These are phyloP conservation scores for Nephrotoma appendiculata DNA, from an alignment of 2,888 invertebrate species.

Conservation along the genomic window DNA sequence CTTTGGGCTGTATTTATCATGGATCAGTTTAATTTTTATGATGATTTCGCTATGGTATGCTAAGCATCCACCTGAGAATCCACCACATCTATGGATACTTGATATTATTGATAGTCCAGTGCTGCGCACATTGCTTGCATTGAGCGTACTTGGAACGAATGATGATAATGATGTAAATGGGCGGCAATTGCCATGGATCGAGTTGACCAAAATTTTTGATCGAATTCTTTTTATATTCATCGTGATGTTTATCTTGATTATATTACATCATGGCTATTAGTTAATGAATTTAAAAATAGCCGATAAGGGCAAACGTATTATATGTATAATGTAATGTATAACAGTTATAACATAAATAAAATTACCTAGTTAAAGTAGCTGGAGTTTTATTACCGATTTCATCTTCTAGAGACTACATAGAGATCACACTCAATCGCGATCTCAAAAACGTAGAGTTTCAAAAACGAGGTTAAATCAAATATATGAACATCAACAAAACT, in stretches of 20 bases:
- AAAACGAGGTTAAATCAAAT: too few relatives aligned
- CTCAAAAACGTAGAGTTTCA: too few relatives aligned
- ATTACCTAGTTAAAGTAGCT: too few relatives aligned
- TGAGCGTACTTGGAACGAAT: not conserved
- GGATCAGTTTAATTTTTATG: conserved; percentile 24
- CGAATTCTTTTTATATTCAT: not conserved
- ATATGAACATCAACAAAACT: too few relatives aligned
- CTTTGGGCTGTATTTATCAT: conserved; percentile 10
- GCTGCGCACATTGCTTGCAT: conserved; percentile 15
- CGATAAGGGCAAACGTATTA: too few relatives aligned
- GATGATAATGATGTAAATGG: not conserved
- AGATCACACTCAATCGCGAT: too few relatives aligned
- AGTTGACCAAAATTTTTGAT: not conserved
- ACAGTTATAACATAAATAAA: too few relatives aligned
- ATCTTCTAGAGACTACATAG: too few relatives aligned
- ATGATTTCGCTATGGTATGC: conserved; percentile 24
- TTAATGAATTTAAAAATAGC: too few relatives aligned
- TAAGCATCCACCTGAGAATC: conserved; percentile 22
- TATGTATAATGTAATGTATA: too few relatives aligned
- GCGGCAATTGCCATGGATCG: not conserved
- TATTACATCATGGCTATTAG: not conserved
- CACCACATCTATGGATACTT: conserved; percentile 17
- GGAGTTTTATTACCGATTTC: too few relatives aligned
- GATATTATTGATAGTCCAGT: conserved; percentile 18
- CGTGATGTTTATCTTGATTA: not conserved